Evolutionary conservation across 2,797 vertebrate genomes (phyloP).

Genomic region (Acestrorhynchus altus): DNA sequence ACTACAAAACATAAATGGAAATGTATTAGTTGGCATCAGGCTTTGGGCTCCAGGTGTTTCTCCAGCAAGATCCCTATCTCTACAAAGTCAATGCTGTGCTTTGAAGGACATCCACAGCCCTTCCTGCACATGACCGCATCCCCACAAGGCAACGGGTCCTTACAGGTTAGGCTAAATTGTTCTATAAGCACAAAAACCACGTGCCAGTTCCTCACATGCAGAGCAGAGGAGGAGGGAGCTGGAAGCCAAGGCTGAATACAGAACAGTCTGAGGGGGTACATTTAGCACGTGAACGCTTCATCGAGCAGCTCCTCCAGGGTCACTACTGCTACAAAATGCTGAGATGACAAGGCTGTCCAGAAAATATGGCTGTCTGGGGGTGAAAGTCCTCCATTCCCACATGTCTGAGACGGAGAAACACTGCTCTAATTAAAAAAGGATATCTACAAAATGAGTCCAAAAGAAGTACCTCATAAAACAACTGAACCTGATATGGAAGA

Average conservation of each 20-base stretch:
- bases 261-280: constrained; percentile 30
- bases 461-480: background rate
- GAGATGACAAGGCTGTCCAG: constrained; percentile 28
- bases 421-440: background rate
- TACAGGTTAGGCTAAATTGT: constrained; percentile 36
- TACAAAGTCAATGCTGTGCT: constrained; percentile 2
- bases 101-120: constrained; percentile 1
- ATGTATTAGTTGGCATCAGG: background rate
- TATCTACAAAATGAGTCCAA: background rate
- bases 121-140: background rate
- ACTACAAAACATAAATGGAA: background rate
- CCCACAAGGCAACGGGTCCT: constrained; percentile 23
- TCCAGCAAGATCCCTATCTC: background rate
- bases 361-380: constrained; percentile 37
- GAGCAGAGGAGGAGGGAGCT: background rate
- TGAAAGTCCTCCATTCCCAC: constrained; percentile 16
- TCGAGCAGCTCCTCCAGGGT: constrained; percentile 45
- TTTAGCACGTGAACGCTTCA: constrained; percentile 33
- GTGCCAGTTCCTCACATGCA: constrained; percentile 33
- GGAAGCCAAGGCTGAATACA: constrained; percentile 37
- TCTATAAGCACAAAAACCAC: constrained; percentile 24
- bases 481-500: background rate
- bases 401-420: background rate
- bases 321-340: constrained; percentile 39
- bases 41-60: background rate